Base-by-base conservation (phyloP, 2,797 vertebrate species). In the Myripristis murdjan region DNA sequence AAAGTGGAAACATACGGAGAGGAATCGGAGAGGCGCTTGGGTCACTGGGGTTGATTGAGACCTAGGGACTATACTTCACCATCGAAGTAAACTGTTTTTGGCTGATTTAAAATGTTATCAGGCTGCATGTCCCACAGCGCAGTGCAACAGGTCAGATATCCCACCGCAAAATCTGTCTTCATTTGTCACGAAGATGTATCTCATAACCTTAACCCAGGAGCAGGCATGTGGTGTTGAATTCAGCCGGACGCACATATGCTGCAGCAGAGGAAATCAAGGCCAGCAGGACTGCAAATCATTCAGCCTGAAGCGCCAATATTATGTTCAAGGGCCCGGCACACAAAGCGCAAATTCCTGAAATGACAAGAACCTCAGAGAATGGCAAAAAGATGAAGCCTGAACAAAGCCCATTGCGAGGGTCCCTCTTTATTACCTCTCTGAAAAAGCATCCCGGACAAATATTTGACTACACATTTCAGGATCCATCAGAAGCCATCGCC, bases 1-100 rank as follows among this genome's bases (percentile, higher is more conserved):
- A 43, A 83, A 85, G 73, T 84, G 81, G 70, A 84, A 88, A 79
- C 81, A 90, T 70, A 82, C 77, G 79, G 64, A 66, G 43, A 73
- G 70, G 77, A 73, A 59, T 67, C 28, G 33, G 48, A 65, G 54
- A 65, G 47, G 55, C 62, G 54, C 73, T 75, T 1, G 37, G 76
- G 73, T 80, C 62, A 82, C 47, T 0, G 23, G 47, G 64, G 73
- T 68, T 84, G 89, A 87, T 76, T 83, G 64, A 77, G 53, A 84
- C 65, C 63, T 39, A 8, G 20, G 72, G 67, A 75, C 64, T 37
- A 79, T 69, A 67, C 77, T 71, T 82, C 79, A 79, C 6, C 43
- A 54, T 51, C 0, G 43, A 64, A 70, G 69, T 31, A 22, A 56
- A 75, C 60, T n/a, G 9, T 48, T 58, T 39, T 10, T 28, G 10